A percentile compares a stretch with the other conserved stretches of the same genome.
phyloP scores from a whole-genome alignment of 2,113 vertebrate species.

The Steatornis caripensis region DNA sequence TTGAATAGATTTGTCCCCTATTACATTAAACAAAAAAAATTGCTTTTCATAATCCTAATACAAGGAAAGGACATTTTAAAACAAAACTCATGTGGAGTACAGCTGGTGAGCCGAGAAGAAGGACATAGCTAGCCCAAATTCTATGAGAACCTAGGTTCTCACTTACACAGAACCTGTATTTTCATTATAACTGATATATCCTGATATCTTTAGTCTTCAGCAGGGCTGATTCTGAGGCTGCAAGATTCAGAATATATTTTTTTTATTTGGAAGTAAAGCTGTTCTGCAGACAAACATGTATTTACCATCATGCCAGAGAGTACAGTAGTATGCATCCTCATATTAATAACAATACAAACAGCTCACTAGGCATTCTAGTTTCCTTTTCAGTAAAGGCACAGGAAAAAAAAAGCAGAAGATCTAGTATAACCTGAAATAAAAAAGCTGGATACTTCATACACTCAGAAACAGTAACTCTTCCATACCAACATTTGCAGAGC shows the following conservation, averaged over 20 bases:
- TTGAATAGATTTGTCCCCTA: not conserved
- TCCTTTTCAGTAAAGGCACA: not conserved
- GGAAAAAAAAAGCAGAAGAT: not conserved
- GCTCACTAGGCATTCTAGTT: not conserved
- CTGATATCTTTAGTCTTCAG: not conserved
- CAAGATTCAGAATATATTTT: not conserved
- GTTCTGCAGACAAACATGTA: not conserved
- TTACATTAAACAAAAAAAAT: not conserved
- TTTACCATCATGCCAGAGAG: not conserved
- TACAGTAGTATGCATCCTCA: not conserved
- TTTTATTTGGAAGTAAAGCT: not conserved
- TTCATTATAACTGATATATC: not conserved
- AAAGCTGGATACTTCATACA: not conserved
- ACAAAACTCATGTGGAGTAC: not conserved
- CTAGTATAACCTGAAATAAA: not conserved
- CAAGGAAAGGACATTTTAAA: not conserved
- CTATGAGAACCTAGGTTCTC: not conserved
- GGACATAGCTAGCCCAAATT: not conserved
- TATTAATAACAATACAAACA: not conserved
- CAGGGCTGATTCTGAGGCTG: not conserved
- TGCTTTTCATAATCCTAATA: not conserved
- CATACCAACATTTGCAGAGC: not conserved
- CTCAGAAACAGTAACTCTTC: not conserved
- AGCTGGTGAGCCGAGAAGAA: not conserved
- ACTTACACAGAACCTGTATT: not conserved